These are phyloP conservation scores for Steatornis caripensis DNA, from an alignment of 2,113 vertebrate species.

Conservation along the genomic window DNA sequence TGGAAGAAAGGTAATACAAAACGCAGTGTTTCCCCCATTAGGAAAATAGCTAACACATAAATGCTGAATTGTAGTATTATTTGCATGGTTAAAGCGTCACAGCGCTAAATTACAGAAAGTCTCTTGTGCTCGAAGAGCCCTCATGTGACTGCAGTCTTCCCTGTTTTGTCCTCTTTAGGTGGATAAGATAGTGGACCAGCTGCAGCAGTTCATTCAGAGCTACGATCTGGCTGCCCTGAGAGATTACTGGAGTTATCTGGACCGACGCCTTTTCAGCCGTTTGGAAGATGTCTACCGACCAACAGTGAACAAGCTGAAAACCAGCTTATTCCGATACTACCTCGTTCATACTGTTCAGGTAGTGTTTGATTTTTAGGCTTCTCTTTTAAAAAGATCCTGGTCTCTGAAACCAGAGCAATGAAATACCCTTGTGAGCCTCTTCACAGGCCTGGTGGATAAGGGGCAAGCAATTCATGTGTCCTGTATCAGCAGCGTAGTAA, in stretches of 20 bases:
- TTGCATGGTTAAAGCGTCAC: background rate
- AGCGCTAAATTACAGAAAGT: background rate
- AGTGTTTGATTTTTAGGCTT: background rate
- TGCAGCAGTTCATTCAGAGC: slow-evolving; percentile 86
- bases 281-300: slow-evolving; percentile 92
- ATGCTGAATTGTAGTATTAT: background rate
- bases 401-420: background rate
- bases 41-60: background rate
- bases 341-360: slow-evolving; percentile 88
- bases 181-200: slow-evolving; percentile 95
- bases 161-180: slow-evolving; percentile 73
- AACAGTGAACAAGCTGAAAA: slow-evolving; percentile 91
- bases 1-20: background rate
- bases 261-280: slow-evolving; percentile 87
- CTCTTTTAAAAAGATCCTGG: background rate
- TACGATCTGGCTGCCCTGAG: slow-evolving; percentile 86
- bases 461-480: background rate
- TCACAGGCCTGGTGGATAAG: background rate
- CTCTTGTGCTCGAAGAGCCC: background rate
- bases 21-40: background rate
- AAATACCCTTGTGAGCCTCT: background rate
- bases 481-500: background rate
- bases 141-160: background rate
- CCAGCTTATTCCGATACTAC: slow-evolving; percentile 92
- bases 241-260: slow-evolving; percentile 94